Evolutionary conservation across 2,113 vertebrate species (phyloP), one percentile per base, ranked within the genome.

Genomic region (Porphyrio hochstetteri): DNA sequence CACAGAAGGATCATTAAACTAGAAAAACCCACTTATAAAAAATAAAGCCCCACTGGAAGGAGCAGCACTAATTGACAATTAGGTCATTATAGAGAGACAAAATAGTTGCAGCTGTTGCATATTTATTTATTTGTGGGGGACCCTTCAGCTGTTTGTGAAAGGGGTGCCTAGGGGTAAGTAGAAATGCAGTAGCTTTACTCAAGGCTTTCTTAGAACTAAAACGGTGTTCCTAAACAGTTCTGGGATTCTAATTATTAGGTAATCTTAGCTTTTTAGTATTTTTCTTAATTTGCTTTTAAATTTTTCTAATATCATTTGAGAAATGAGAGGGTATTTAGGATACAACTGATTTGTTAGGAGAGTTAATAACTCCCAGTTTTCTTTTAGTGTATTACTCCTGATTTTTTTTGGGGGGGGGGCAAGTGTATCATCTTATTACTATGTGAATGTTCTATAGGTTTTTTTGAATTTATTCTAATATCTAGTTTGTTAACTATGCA

Each of bases 211-310:
- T 35, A 23, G 5, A 64, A 20, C 2, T 60, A 10, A 56, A 46
- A 27, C 5, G 2, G 0, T 2, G 0, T 18, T 71, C 2, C 1
- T 29, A 19, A 55, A 29, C 29, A 29, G 5, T 8, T 1, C 11
- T 5, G 0, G 25, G 0, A 11, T 25, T 55, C 5, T 48, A 33
- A 15, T 29, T 5, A 3, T 16, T 61, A 4, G 2, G 1, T 10
- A 29, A 4, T 15, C 0, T 19, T 83, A 35, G 3, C 1, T 19
- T 72, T 55, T 57, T 4, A 44, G 5, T 2, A 6, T 42, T 77
- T 78, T 81, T 36, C 8, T 24, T 6, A 42, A 5, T 0, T 59
- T 42, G 1, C 3, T 40, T 1, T 15, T 27, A 5, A 7, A 0
- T 20, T 23, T 44, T 78, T 36, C 15, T 70, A 25, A 5, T 18